Base-by-base conservation (phyloP, 2,113 vertebrate genomes). In the Aviceda subcristata region DNA sequence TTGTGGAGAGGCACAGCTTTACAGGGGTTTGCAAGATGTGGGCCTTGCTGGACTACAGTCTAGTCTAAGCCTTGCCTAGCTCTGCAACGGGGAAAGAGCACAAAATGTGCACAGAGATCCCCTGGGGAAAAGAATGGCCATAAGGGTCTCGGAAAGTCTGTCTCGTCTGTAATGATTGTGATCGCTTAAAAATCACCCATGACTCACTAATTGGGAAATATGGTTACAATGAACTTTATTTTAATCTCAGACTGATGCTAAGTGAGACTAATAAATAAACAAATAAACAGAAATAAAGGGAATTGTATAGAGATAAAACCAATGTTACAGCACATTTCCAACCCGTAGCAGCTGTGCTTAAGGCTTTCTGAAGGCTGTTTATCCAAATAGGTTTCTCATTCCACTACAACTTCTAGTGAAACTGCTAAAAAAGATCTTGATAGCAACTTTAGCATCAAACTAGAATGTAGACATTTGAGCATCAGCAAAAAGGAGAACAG, bases 111-210 rank as follows among this genome's bases (percentile, higher is more conserved):
- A 32, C 27, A 53, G 60, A 63, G 36, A 24, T 56, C 23, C 18
- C 62, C 20, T 0, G 0, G 2, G 5, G 8, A 24, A 38, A 69
- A 29, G 29, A 38, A 43, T 64, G 24, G 16, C 45, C 27, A 5
- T 56, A 48, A 66, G 45, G 30, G 84, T 9, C 51, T 85, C 0
- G 2, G 27, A 82, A 92, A 63, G 21, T 59, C 15, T 79, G 10
- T 63, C 30, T 74, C 62, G 17, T 46, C 39, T 59, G 13, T 46
- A n/a, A 30, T 36, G 48, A 36, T 3, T 68, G 12, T 9, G 34
- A 56, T 77, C 15, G 15, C 21, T 83, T 82, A 76, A 90, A 92
- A 88, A 60, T 55, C 26, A 43, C 27, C 51, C 13, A 19, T 76
- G 71, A 53, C 26, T 64, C 75, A 55, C 9, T 74, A 29, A 11